Evolutionary conservation across 2,888 invertebrate species (phyloP), one percentile per base, ranked within the genome.

Genomic region (Lysandra bellargus): DNA sequence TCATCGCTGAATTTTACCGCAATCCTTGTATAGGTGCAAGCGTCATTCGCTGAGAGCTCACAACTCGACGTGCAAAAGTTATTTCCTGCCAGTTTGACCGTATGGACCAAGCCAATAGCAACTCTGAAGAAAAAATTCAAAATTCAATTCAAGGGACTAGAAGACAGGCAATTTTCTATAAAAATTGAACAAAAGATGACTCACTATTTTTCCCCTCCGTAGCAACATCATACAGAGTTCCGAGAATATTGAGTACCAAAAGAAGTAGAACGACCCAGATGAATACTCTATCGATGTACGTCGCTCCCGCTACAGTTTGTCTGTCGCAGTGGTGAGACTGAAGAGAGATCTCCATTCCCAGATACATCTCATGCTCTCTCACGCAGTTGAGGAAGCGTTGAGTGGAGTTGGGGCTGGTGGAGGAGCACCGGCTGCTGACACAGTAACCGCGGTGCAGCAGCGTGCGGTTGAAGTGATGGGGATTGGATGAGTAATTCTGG

Each of bases 371-470:
- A 1, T 23, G 9, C 40, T 33, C n/a, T 23, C 23, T 79, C 3
- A 82, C 82, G 12, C 84, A 83, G 0, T 88, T 89, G 81, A 91
- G 90, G 85, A 89, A 91, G 83, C 86, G 81, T 5, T 90, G 91
- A 83, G 87, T 86, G 4, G 80, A 85, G 30, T 83, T 82, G 4
- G 87, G 87, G 86, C 88, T 87, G 0, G 81, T 84, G 1, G 81
- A 82, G 37, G 82, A 2, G 83, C 87, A 0, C 74, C 82, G 0
- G 81, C 88, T 89, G 53, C 91, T 89, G 57, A 92, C 87, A 86
- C 92, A 92, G 86, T 91, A 90, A 4, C 92, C 92, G 23, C 92
- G 90, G 82, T 92, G 91, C 1, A 92, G 82, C 3, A 85, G 84
- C 17, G 88, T 89, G 80, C 88, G 90, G 84, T 92, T 88, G 85